These are phyloP conservation scores for Sarcophaga caerulescens DNA, from an alignment of 2,888 invertebrate species.

Conservation along the genomic window DNA sequence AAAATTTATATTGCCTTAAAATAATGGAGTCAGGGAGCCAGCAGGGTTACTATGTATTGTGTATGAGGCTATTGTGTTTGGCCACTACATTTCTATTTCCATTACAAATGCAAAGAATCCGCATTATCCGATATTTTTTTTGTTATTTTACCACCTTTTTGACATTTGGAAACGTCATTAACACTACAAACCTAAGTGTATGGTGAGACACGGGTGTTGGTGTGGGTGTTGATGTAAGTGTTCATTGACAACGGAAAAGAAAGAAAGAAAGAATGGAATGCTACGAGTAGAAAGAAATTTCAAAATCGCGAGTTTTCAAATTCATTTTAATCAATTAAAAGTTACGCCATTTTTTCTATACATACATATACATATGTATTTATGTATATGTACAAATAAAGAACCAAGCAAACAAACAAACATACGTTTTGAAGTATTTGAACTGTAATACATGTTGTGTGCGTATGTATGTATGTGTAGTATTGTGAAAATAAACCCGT, in stretches of 20 bases:
- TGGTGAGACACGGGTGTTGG: not conserved
- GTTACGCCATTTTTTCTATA: not conserved
- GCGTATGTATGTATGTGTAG: too few relatives aligned
- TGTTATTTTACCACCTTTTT: slow-evolving; percentile 39
- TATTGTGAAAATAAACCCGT: too few relatives aligned
- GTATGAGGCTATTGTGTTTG: not conserved
- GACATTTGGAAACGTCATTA: slow-evolving; percentile 60
- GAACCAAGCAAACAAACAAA: too few relatives aligned
- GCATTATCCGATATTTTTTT: slow-evolving; percentile 35
- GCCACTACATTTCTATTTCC: not conserved
- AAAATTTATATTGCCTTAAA: slow-evolving; percentile 15
- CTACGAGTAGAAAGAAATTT: not conserved
- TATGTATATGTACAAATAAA: too few relatives aligned
- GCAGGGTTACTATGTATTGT: not conserved
- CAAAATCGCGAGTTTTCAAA: too few relatives aligned
- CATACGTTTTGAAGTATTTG: too few relatives aligned
- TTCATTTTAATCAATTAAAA: too few relatives aligned
- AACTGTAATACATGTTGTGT: too few relatives aligned
- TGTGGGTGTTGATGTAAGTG: not conserved
- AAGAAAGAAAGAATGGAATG: not conserved
- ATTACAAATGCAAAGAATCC: slow-evolving; percentile 7
- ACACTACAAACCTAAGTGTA: slow-evolving; percentile 35
- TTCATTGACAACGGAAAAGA: too few relatives aligned
- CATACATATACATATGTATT: not conserved
- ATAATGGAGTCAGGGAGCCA: slow-evolving; percentile 38